Evolutionary conservation across 1,140 invertebrate species (phyloP).

Genomic region (Papilio dardanus): DNA sequence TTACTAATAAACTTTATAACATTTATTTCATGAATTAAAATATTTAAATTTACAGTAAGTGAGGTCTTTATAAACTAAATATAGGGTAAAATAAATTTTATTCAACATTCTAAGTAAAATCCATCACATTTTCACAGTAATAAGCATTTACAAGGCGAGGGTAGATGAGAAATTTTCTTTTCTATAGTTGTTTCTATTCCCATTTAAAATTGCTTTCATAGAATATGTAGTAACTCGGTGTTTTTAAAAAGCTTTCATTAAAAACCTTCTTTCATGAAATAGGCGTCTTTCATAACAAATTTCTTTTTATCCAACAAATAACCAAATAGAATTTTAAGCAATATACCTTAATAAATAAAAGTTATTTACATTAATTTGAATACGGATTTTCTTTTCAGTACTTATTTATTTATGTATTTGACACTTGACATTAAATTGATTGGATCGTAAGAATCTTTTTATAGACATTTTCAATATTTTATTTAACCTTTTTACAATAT

Average conservation of each 20-base stretch:
- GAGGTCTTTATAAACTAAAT: background rate
- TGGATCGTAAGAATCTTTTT: background rate
- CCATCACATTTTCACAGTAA: background rate
- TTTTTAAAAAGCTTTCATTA: constrained; percentile 22
- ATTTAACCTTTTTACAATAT: background rate
- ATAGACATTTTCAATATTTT: background rate
- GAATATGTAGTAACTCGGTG: constrained; percentile 21
- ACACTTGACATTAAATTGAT: background rate
- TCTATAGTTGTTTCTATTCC: constrained; percentile 23
- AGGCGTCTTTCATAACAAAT: constrained; percentile 5
- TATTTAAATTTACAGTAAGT: too few relatives aligned
- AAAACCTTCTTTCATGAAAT: constrained; percentile 26
- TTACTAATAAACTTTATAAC: too few relatives aligned
- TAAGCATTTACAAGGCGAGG: background rate
- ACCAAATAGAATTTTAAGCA: constrained; percentile 8
- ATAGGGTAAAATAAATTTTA: background rate
- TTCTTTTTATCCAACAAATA: constrained; percentile 15
- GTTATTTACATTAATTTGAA: background rate
- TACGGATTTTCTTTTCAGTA: background rate
- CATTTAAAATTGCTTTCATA: constrained; percentile 26
- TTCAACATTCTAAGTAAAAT: constrained; percentile 6
- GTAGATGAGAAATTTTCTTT: background rate
- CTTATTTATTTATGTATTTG: background rate
- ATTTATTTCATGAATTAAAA: too few relatives aligned
- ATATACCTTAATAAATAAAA: constrained; percentile 9